Conservation (phyloP, 2,797 vertebrate species). For the Sebastiscus albofasciatus region DNA sequence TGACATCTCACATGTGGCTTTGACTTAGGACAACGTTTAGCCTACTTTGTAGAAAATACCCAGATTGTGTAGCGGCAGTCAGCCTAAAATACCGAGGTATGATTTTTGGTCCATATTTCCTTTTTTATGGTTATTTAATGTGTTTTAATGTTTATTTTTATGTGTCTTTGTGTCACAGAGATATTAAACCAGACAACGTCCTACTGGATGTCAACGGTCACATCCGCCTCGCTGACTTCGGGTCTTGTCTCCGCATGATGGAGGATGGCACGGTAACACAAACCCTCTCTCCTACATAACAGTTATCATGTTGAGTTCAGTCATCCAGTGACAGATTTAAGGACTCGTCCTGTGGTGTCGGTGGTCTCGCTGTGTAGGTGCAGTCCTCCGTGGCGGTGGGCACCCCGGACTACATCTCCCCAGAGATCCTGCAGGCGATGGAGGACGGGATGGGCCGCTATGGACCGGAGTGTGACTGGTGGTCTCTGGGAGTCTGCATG, state of each 20-base stretch:
- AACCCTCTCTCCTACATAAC: neutral
- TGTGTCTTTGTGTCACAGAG: constrained; percentile 77
- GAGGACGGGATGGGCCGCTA: constrained; percentile 98
- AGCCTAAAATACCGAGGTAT: too few species aligned
- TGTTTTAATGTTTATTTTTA: neutral
- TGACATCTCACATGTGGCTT: too few species aligned
- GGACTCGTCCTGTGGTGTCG: neutral
- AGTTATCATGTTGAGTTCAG: neutral
- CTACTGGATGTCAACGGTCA: constrained; percentile 95
- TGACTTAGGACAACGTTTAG: too few species aligned
- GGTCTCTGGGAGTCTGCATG: constrained; percentile 97
- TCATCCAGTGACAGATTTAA: neutral
- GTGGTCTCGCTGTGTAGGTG: constrained; percentile 80
- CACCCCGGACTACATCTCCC: constrained; percentile 98
- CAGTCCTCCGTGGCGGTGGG: constrained; percentile 98
- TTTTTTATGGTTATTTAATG: neutral
- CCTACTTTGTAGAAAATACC: too few species aligned
- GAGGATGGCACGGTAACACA: constrained; percentile 93
- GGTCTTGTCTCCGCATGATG: constrained; percentile 96
- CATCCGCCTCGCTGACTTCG: constrained; percentile 97
- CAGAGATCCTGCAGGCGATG: constrained; percentile 98
- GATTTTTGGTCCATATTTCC: too few species aligned
- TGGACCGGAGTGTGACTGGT: constrained; percentile 98
- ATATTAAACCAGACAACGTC: constrained; percentile 96
- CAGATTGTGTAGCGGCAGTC: too few species aligned